Base-by-base conservation (phyloP, 1,140 invertebrate genomes). In the Solenopsis invicta region DNA sequence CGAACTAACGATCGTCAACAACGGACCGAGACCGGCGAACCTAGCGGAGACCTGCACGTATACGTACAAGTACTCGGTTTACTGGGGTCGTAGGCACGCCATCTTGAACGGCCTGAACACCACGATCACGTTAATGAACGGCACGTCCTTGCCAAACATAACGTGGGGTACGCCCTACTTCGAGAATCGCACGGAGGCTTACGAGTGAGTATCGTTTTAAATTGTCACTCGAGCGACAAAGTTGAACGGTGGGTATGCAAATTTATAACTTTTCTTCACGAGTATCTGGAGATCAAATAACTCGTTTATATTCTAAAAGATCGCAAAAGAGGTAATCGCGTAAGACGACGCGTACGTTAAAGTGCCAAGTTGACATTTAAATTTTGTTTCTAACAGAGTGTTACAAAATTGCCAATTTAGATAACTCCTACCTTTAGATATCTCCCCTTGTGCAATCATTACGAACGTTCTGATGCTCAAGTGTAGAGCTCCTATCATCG, bases 81-180 rank as follows among this genome's bases (percentile, higher is more conserved):
- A 97, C 91, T 98, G 97, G 97, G 97, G 97, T 37, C 97, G 98
- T 81, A 97, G 97, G 1, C 97, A 97, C 85, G 97, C 97, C 0
- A 97, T 98, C 78, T 96, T 97, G 6, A 97, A 97, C 76, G 97
- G 97, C 1, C 93, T 98, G 69, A 97, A 97, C 77, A 98, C 97
- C 12, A 96, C 95, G 18, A 96, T 98, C 69, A 96, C 94, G 54
- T 94, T 97, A 81, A 95, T 94, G 24, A 96, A 97, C 88, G 96
- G 96, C 4, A 95, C 95, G 0, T 91, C 91, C 45, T 93, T 96
- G 5, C 95, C 96, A 0, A 95, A 97, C 86, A 96, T 97, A 75
- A 96, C 96, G 85, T 98, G 97, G 97, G 97, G 97, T 4, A 96
- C 97, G 29, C 96, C 96, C 34, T 96, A 96, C 54, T 95, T 93